Base-by-base conservation (phyloP, 2,888 invertebrate genomes). In the Teleogryllus oceanicus region DNA sequence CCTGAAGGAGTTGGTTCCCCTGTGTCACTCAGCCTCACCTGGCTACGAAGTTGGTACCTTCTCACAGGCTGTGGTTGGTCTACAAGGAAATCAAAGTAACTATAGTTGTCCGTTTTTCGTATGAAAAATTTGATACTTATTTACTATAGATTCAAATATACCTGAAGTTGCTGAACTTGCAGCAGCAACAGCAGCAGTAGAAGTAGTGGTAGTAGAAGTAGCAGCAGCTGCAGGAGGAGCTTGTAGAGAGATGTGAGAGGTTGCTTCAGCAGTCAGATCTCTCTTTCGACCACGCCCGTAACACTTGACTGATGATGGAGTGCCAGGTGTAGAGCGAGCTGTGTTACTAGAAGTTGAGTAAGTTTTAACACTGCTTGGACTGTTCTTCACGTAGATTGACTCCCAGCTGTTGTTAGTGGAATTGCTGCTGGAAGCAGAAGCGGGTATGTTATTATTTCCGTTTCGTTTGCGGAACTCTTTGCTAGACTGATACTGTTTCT, bases 21-120 rank as follows among this genome's bases (percentile, higher is more conserved):
- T 83, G 82, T 83, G n/a, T 78, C 83, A 83, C 84, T 84, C 84
- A 85, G 83, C 83, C 84, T 84, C 80, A 87, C 87, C 83, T 87
- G 88, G 84, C 88, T 88, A 78, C 88, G 86, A 84, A 88, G 84
- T 78, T 87, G 86, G 85, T 88, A 88, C 82, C 87, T 87, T 75
- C 83, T 83, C 16, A 79, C 79, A 21, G 24, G 81, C 50, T 49
- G 49, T 21, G 77, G 74, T 49, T 50, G 24, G 1, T 75, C 79
- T 80, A 74, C 21, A 78, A 76, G 76, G 77, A 81, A 80, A 76
- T 51, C 74, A 51, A 62, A 78, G 75, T 78, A 78, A 79, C 74
- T 37, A 37, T 8, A 37, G 37, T 37, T 37, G 37, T 37, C 8
- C 37, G 8, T 37, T 37, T 37, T 5, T 8, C 37, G 0, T 37